These are phyloP conservation scores for Lacanobia wlatinum DNA, from an alignment of 2,888 invertebrate genomes.

Conservation along the genomic window DNA sequence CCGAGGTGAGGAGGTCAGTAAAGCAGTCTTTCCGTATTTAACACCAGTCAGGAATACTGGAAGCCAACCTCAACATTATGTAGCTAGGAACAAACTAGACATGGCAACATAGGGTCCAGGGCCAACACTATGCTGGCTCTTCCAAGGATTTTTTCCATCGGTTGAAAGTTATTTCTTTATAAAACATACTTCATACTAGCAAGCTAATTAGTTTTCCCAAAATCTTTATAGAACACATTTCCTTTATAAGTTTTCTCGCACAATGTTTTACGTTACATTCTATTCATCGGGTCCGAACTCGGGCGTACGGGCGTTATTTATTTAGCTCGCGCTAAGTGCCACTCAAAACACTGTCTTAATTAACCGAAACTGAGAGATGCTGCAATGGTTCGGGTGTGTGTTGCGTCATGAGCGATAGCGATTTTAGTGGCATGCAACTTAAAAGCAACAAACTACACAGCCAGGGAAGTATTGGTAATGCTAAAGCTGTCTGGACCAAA, in stretches of 20 bases:
- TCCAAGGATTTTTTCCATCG: no score
- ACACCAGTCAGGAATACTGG: no score
- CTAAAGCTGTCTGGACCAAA: neutral
- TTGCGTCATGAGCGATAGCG: conserved; percentile 68
- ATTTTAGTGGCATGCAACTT: neutral
- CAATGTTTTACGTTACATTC: conserved; percentile 36
- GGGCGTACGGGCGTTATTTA: conserved; percentile 77
- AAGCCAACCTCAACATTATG: no score
- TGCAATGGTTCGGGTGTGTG: conserved; percentile 69
- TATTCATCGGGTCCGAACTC: conserved; percentile 49
- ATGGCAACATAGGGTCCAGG: no score
- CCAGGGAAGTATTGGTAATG: neutral
- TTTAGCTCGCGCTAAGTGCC: conserved; percentile 86
- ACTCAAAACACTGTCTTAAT: conserved; percentile 89
- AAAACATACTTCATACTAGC: neutral
- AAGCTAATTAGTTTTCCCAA: neutral
- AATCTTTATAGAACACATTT: conserved; percentile 25
- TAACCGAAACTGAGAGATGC: conserved; percentile 86
- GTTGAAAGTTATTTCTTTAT: neutral
- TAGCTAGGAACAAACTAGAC: no score
- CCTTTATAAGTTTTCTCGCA: conserved; percentile 2
- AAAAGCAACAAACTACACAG: neutral
- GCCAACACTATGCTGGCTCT: no score
- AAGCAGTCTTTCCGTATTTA: no score
- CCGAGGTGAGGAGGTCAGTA: no score